Evolutionary conservation across 2,888 invertebrate genomes (phyloP).

Genomic region (Bombylius discolor): DNA sequence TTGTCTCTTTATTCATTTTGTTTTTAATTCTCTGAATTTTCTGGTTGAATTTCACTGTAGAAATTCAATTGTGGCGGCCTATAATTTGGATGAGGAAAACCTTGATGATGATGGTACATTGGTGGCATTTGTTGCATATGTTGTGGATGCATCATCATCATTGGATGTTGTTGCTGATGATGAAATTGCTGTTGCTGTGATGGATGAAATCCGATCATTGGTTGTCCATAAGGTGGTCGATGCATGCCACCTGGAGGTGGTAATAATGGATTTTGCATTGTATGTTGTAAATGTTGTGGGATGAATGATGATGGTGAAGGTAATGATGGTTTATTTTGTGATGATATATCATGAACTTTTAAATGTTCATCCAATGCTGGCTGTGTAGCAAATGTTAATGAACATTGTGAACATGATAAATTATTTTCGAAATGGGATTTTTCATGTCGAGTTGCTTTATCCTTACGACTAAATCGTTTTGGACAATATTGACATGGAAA

Average conservation of each 20-base stretch:
- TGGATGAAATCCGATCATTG: not conserved
- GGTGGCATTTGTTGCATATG: not conserved
- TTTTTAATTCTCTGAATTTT: conserved; percentile 21
- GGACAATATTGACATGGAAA: conserved; percentile 55
- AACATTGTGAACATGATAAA: conserved; percentile 49
- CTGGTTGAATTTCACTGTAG: conserved; percentile 32
- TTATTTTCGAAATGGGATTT: conserved; percentile 50
- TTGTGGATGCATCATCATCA: not conserved
- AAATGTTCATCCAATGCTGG: conserved; percentile 28
- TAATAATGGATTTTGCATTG: not conserved
- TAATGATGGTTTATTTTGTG: not conserved
- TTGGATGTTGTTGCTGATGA: not conserved
- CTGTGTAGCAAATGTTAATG: conserved; percentile 27
- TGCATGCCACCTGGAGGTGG: not conserved
- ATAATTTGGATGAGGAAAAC: not conserved
- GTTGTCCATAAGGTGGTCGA: not conserved
- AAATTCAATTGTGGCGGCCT: conserved; percentile 17
- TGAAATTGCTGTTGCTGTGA: too few species aligned
- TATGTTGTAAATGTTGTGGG: not conserved
- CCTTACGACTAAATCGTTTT: conserved; percentile 53
- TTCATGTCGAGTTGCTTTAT: conserved; percentile 55
- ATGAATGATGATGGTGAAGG: too few species aligned
- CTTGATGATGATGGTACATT: not conserved
- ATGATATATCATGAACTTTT: conserved; percentile 23
- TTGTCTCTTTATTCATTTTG: not conserved